phyloP scores from a whole-genome alignment of 1,140 invertebrate genomes.

The Drosophila nasuta region DNA sequence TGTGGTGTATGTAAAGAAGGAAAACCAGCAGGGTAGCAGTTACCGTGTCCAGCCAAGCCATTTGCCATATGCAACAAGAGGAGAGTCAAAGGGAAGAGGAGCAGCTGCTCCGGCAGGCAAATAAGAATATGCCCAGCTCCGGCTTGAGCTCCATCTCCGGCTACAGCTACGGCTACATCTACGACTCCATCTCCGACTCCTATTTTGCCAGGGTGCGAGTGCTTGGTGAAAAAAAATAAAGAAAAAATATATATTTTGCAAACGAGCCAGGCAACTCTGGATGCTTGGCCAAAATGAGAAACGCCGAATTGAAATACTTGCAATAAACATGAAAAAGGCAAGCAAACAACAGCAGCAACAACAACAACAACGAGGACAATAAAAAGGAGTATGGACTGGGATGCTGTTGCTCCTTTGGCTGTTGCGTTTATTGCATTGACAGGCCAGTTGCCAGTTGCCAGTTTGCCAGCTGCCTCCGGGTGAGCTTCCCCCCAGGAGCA shows the following conservation, averaged over 20 bases:
- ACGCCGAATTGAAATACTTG: conserved; percentile 76
- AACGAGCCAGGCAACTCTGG: conserved; percentile 39
- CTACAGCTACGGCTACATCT: neutral
- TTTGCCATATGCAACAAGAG: conserved; percentile 45
- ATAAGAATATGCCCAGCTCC: conserved; percentile 45
- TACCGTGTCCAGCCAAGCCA: conserved; percentile 49
- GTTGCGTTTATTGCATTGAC: conserved; percentile 78
- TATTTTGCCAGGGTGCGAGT: conserved; percentile 26
- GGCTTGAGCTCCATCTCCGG: neutral
- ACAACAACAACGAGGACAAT: conserved; percentile 9
- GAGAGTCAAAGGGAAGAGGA: neutral
- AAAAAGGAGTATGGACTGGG: conserved; percentile 13
- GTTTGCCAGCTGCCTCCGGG: conserved; percentile 38
- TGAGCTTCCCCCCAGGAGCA: conserved; percentile 14
- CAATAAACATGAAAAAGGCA: conserved; percentile 78
- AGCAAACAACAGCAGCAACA: conserved; percentile 33
- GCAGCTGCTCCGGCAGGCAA: conserved; percentile 39
- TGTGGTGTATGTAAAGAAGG: conserved; percentile 67
- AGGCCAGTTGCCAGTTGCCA: conserved; percentile 55
- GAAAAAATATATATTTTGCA: conserved; percentile 37
- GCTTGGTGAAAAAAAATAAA: conserved; percentile 29
- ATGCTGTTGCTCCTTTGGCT: conserved; percentile 69
- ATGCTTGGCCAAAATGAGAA: conserved; percentile 53
- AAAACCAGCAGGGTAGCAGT: conserved; percentile 45
- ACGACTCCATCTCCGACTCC: conserved; percentile 11